phyloP scores from a whole-genome alignment of 2,113 vertebrate genomes.

The Triplophysa siluroides region DNA sequence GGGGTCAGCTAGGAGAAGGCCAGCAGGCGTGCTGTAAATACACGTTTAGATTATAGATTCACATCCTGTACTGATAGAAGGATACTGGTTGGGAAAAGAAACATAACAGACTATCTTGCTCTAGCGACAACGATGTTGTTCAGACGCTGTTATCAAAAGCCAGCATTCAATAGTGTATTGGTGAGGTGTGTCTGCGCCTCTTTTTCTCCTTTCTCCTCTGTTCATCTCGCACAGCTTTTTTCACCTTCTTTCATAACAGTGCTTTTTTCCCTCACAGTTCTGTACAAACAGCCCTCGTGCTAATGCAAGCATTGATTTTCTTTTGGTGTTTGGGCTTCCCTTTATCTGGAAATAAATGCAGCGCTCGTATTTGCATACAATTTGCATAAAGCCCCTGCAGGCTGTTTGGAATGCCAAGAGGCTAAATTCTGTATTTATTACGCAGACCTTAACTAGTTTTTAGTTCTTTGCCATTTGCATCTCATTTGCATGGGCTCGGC shows the following conservation, averaged over 20 bases:
- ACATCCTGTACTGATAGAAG: too few relatives aligned
- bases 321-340: conserved; percentile 19
- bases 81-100: too few relatives aligned
- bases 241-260: background rate
- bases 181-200: background rate
- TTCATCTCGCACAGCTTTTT: conserved; percentile 22
- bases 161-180: background rate
- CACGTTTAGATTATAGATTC: too few relatives aligned
- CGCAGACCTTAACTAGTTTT: conserved; percentile 70
- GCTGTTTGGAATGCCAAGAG: conserved; percentile 75
- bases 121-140: background rate
- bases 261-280: background rate
- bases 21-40: too few relatives aligned
- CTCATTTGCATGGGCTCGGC: conserved; percentile 72
- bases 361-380: conserved; percentile 72
- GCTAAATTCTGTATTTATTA: conserved; percentile 79
- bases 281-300: background rate
- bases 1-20: background rate
- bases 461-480: conserved; percentile 72
- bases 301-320: conserved; percentile 7
- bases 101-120: background rate
- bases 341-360: conserved; percentile 58
- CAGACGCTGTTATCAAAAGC: background rate
- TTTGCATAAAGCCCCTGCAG: conserved; percentile 75
- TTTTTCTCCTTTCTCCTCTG: background rate